A percentile compares a stretch with the other conserved stretches of the same genome.
phyloP scores from a whole-genome alignment of 2,113 vertebrate genomes.

The Cebidichthys violaceus region DNA sequence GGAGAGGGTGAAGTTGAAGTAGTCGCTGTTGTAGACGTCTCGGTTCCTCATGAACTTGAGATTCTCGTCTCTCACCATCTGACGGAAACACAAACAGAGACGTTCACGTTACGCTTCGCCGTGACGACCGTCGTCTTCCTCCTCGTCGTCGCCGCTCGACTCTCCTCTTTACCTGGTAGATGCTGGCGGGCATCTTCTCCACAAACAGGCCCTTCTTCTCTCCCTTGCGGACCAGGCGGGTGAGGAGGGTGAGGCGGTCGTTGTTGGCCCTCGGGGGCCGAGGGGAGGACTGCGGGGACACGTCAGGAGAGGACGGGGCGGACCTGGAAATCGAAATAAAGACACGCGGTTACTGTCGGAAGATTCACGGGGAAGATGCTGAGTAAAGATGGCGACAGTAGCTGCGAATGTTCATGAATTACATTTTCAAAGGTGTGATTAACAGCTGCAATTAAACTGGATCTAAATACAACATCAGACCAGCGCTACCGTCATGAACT shows the following conservation, averaged over 20 bases:
- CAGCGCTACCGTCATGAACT: no score
- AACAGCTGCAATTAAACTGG: no score
- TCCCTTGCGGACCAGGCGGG: slow-evolving; percentile 96
- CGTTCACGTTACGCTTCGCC: no score
- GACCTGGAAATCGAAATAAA: slow-evolving; percentile 83
- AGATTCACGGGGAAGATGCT: not conserved
- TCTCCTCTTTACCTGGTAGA: slow-evolving; percentile 90
- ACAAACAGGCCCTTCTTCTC: slow-evolving; percentile 99
- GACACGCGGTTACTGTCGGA: not conserved
- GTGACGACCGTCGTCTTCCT: no score
- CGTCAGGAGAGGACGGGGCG: slow-evolving; percentile 96
- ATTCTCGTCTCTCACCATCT: slow-evolving; percentile 99
- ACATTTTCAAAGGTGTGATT: no score
- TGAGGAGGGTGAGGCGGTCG: slow-evolving; percentile 95
- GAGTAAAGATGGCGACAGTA: no score
- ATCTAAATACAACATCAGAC: no score
- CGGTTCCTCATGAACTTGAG: slow-evolving; percentile 99
- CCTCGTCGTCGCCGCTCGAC: no score
- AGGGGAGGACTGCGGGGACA: slow-evolving; percentile 97
- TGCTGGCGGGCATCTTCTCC: slow-evolving; percentile 97
- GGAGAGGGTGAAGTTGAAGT: slow-evolving; percentile 98
- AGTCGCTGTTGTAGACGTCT: slow-evolving; percentile 98
- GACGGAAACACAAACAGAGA: not conserved
- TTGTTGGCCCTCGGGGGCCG: slow-evolving; percentile 95
- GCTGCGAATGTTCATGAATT: no score